phyloP scores from a whole-genome alignment of 2,113 vertebrate genomes.

The Pseudorasbora parva region DNA sequence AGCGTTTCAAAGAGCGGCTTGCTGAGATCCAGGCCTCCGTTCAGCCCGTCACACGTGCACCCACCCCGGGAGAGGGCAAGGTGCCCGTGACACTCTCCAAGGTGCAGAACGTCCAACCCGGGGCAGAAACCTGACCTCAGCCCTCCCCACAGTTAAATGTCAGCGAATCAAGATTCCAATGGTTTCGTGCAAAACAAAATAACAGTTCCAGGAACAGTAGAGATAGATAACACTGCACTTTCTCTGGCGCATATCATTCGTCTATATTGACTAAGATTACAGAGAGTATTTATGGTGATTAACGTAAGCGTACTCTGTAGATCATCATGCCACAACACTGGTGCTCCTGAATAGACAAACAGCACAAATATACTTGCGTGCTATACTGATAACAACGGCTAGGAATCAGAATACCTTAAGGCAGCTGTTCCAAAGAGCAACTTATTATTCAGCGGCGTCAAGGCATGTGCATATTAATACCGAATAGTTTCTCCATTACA shows the following conservation, averaged over 20 bases:
- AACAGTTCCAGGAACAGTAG: slow-evolving; percentile 38
- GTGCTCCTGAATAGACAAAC: slow-evolving; percentile 36
- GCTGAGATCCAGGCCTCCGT: slow-evolving; percentile 85
- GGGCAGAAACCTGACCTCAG: slow-evolving; percentile 82
- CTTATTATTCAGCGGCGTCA: background rate
- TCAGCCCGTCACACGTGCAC: slow-evolving; percentile 86
- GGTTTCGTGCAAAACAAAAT: slow-evolving; percentile 13
- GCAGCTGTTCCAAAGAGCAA: background rate
- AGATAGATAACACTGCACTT: slow-evolving; percentile 45
- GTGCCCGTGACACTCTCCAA: slow-evolving; percentile 94
- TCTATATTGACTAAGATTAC: slow-evolving; percentile 33
- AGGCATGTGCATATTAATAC: slow-evolving; percentile 10
- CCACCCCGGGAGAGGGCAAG: slow-evolving; percentile 86
- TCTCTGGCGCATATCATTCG: slow-evolving; percentile 29
- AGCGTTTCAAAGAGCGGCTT: slow-evolving; percentile 92
- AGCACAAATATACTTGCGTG: slow-evolving; percentile 34
- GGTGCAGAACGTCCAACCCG: slow-evolving; percentile 93
- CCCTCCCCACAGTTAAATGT: background rate
- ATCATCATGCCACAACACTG: background rate
- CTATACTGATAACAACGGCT: background rate
- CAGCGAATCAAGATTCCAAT: slow-evolving; percentile 23
- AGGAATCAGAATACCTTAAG: slow-evolving; percentile 7
- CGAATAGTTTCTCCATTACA: background rate
- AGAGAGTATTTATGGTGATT: slow-evolving; percentile 43
- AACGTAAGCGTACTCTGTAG: slow-evolving; percentile 16